phyloP scores from a whole-genome alignment of 2,888 invertebrate genomes.

The Macrosoma leucophasiata region DNA sequence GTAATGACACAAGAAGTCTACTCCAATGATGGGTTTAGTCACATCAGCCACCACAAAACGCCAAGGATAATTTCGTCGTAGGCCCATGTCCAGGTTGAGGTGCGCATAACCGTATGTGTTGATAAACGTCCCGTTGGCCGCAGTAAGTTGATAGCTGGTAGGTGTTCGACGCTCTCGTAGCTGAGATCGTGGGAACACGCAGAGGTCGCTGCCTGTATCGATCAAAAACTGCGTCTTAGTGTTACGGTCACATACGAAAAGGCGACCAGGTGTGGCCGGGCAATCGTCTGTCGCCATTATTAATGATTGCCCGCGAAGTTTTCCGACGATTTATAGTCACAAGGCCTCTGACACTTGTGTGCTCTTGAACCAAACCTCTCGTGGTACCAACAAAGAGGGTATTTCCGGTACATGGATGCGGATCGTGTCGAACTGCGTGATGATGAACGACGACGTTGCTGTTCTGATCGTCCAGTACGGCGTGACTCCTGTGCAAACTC shows the following conservation, averaged over 20 bases:
- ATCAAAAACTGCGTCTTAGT: slow-evolving; percentile 19
- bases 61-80: slow-evolving; percentile 31
- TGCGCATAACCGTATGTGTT: slow-evolving; percentile 28
- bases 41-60: slow-evolving; percentile 35
- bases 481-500: not conserved
- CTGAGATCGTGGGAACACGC: slow-evolving; percentile 20
- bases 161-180: slow-evolving; percentile 18
- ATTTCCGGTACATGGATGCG: slow-evolving; percentile 13
- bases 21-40: slow-evolving; percentile 33
- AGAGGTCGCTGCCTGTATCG: slow-evolving; percentile 17
- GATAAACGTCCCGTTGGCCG: slow-evolving; percentile 32
- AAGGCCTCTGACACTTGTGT: slow-evolving; percentile 14
- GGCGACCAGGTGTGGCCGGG: slow-evolving; percentile 17
- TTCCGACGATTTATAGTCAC: slow-evolving; percentile 14
- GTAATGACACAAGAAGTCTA: slow-evolving; percentile 31
- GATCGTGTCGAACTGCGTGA: slow-evolving; percentile 3
- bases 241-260: slow-evolving; percentile 21
- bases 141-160: slow-evolving; percentile 28
- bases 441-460: not conserved
- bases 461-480: not conserved
- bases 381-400: slow-evolving; percentile 25
- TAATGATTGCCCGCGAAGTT: slow-evolving; percentile 25
- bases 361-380: slow-evolving; percentile 15
- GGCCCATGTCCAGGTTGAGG: slow-evolving; percentile 28
- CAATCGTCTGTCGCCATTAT: slow-evolving; percentile 28